Evolutionary conservation across 1,140 invertebrate genomes (phyloP), one percentile per base, ranked within the genome.

Genomic region (Branchinecta lindahli): DNA sequence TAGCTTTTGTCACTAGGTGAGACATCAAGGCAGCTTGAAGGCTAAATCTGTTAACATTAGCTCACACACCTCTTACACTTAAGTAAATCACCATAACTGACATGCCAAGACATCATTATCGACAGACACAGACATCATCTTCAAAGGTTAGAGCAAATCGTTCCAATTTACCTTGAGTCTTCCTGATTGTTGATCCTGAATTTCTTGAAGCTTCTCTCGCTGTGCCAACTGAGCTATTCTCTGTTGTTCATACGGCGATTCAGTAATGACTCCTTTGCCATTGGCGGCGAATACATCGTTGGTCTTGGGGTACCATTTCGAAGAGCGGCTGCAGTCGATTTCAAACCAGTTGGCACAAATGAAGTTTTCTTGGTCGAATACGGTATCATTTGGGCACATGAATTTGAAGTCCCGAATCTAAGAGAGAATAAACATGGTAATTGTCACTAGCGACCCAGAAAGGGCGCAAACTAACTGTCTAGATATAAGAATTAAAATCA

Each of bases 261-360:
- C 52, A 61, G 52, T 61, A 20, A 61, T 12, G 52, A 12, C 52
- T 15, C 52, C 52, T 61, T 15, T 61, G 18, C 52, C 18, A 6
- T 61, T 61, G 4, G 52, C 12, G 52, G 52, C 52, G 12, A 61
- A 61, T 61, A 20, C 12, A 61, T 20, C 18, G 12, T 61, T 61
- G 12, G 18, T 69, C 69, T 72, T 89, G 76, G 87, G 88, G 80
- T 88, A 89, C 75, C 87, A 90, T 66, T 90, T 79, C 12, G 87
- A 86, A 5, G 88, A 84, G 20, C 87, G 85, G 73, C 88, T 86
- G 76, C 91, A 93, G 75, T 91, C 89, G 0, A 92, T 88, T 75
- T 93, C 90, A 71, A 87, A 88, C 90, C 90, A 92, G 76, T 91
- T 89, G 66, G 90, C 90, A 77, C 91, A 94, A 33, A 91, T 92